phyloP scores from a whole-genome alignment of 2,888 invertebrate species.

The Achlya flavicornis region DNA sequence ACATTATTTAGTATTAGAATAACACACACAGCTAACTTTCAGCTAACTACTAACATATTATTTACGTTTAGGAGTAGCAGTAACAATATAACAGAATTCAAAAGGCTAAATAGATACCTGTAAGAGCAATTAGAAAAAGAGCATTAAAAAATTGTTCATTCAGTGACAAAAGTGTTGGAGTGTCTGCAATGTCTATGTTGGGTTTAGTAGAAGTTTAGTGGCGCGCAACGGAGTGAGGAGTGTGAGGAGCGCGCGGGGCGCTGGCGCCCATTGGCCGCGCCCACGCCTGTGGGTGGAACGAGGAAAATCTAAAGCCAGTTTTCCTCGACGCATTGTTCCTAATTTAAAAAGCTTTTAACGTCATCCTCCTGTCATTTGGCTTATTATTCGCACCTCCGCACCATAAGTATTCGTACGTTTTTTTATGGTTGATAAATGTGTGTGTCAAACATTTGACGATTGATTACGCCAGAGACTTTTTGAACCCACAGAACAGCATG shows the following conservation, averaged over 20 bases:
- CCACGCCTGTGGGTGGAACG: constrained; percentile 71
- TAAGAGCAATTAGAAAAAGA: constrained; percentile 15
- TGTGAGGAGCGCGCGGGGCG: constrained; percentile 45
- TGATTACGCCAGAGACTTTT: constrained; percentile 58
- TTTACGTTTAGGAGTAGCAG: too few species aligned
- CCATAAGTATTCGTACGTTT: constrained; percentile 45
- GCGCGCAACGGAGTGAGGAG: constrained; percentile 41
- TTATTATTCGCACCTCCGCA: constrained; percentile 50
- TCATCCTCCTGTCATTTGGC: constrained; percentile 66
- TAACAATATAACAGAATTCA: not conserved
- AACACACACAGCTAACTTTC: not conserved
- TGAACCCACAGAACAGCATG: constrained; percentile 29
- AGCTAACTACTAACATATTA: not conserved
- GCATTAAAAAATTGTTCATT: constrained; percentile 29
- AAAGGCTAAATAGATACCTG: not conserved
- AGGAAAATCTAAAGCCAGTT: constrained; percentile 67
- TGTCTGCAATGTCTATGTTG: constrained; percentile 36
- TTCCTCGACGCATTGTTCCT: constrained; percentile 56
- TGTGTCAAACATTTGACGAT: constrained; percentile 56
- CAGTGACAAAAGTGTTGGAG: constrained; percentile 32
- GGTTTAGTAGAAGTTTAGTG: constrained; percentile 51
- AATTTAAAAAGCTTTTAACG: constrained; percentile 79
- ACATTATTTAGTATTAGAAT: not conserved
- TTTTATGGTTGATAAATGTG: constrained; percentile 53
- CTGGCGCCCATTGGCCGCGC: constrained; percentile 78